phyloP scores from a whole-genome alignment of 2,797 vertebrate genomes.

The Cirrhinus mrigala region DNA sequence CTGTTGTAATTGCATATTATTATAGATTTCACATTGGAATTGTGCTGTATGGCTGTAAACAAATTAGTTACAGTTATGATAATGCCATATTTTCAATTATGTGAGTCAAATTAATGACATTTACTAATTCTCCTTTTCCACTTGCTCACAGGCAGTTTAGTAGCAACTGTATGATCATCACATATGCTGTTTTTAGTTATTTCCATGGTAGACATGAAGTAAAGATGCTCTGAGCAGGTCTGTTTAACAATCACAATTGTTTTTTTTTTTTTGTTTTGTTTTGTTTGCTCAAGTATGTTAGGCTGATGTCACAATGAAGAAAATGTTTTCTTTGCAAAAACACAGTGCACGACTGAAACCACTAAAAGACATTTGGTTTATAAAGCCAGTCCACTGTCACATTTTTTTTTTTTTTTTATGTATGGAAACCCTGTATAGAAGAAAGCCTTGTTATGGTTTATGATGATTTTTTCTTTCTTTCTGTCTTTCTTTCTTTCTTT shows the following conservation, averaged over 20 bases:
- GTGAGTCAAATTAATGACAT: background rate
- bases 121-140: background rate
- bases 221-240: background rate
- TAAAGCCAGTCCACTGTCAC: background rate
- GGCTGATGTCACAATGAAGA: background rate
- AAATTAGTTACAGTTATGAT: background rate
- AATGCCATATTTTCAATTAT: background rate
- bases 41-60: no score
- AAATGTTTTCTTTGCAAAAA: background rate
- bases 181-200: background rate
- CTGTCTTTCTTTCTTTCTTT: no score
- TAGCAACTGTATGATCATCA: background rate
- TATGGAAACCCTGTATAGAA: background rate
- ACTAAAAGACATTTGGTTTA: background rate
- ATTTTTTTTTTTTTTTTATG: background rate
- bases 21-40: background rate
- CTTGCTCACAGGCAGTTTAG: background rate
- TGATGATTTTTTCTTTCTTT: no score
- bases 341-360: background rate
- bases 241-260: background rate
- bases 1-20: background rate
- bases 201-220: slow-evolving; percentile 1
- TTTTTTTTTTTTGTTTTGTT: no score
- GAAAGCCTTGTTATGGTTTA: no score
- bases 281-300: background rate